Base-by-base conservation (phyloP, 2,113 vertebrate species). In the Tretioscincus oriximinensis region DNA sequence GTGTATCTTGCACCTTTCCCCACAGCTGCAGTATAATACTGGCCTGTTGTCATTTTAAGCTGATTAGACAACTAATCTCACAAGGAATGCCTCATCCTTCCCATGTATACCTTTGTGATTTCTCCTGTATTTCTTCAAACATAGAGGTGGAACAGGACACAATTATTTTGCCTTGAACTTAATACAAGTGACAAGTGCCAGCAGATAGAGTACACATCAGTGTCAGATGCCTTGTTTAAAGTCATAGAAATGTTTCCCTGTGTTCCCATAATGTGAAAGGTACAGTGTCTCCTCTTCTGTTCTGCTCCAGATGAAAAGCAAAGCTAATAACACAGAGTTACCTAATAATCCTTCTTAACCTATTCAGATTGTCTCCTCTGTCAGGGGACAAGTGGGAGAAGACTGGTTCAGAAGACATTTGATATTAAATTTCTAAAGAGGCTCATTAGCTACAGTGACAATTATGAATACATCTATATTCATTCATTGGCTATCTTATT, bases 141-240 rank as follows among this genome's bases (percentile, higher is more conserved):
- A 84, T 67, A 88, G 86, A 89, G 26, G 41, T 90, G 89, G 85
- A 92, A 83, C 31, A 45, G 22, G 66, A 90, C n/a, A 81, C n/a
- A 84, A 76, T 88, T 89, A 87, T 76, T 91, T 93, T 91, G 1
- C 31, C 41, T 83, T 91, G 54, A 90, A 86, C 54, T 81, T 89
- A 79, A 82, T 73, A 28, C 3, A 87, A 87, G 66, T 87, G 88
- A 91, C 80, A 93, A 81, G 22, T 87, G 88, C 65, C 66, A 86
- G 61, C 35, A 87, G 66, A 80, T 0, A 89, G 7, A 71, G 3
- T 29, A 51, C 67, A 12, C 77, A 82, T 77, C 72, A 77, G 28
- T 91, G 78, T 88, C 81, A 82, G 2, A 9, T 73, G 20, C 47
- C 82, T 89, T 87, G 72, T 88, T 82, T 91, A 84, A 89, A 88